Conservation (phyloP, 2,113 vertebrate species). For the Dolichallabes microphthalmus region DNA sequence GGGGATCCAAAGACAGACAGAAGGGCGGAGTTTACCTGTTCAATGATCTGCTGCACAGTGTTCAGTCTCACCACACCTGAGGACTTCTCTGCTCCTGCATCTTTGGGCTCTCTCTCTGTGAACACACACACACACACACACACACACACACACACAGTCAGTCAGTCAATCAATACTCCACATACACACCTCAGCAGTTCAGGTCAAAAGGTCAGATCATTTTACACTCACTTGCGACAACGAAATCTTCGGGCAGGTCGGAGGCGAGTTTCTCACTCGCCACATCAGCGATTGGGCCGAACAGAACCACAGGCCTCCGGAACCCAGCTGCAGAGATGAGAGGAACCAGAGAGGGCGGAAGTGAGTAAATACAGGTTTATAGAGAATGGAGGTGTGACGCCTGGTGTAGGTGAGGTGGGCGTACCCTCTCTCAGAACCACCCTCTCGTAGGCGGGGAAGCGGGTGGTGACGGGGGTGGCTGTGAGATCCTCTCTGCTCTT, state of each 20-base stretch:
- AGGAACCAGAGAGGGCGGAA: background rate
- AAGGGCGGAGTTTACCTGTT: conserved; percentile 77
- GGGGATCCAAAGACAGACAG: background rate
- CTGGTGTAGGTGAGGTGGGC: background rate
- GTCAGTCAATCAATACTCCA: background rate
- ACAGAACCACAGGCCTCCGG: conserved; percentile 37
- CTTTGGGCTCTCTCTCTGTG: conserved; percentile 92
- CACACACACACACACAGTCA: conserved; percentile 9
- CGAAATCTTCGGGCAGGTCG: conserved; percentile 42
- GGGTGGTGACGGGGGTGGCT: conserved; percentile 78
- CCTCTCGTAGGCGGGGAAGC: conserved; percentile 92
- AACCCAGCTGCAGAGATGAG: conserved; percentile 33
- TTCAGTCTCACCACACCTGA: conserved; percentile 92
- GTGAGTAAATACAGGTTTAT: background rate
- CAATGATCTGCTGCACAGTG: conserved; percentile 94
- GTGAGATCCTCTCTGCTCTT: conserved; percentile 92
- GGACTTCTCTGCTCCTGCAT: conserved; percentile 88
- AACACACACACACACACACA: conserved; percentile 24
- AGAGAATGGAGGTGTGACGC: background rate
- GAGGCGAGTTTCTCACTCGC: conserved; percentile 35
- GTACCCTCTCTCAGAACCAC: conserved; percentile 91
- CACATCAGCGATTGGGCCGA: conserved; percentile 41
- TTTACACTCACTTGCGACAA: conserved; percentile 35
- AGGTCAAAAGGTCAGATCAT: background rate
- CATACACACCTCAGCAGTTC: conserved; percentile 1